Evolutionary conservation across 1,140 invertebrate genomes (phyloP).

Genomic region (Panulirus ornatus): DNA sequence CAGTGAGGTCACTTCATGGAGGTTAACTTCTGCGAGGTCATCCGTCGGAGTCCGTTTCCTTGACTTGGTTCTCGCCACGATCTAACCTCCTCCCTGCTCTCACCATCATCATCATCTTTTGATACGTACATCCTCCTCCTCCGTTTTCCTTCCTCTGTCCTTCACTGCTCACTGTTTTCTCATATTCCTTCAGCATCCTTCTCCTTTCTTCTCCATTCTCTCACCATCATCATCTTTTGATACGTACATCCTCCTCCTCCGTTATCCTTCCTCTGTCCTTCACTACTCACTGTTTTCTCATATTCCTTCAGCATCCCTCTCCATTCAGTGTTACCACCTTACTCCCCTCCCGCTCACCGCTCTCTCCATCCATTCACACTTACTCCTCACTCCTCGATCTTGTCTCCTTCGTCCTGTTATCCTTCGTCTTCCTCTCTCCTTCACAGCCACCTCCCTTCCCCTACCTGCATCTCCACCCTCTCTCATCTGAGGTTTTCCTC

Average conservation of each 20-base stretch:
- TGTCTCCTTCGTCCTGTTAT: not conserved
- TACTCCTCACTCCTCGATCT: not conserved
- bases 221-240: not conserved
- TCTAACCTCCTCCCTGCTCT: not conserved
- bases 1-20: not conserved
- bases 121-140: not conserved
- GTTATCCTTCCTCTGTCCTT: not conserved
- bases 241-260: not conserved
- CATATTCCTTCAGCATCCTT: not conserved
- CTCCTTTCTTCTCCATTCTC: not conserved
- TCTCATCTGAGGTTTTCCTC: no score
- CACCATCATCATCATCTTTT: no score
- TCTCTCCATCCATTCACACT: not conserved
- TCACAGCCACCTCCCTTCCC: no score
- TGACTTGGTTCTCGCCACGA: not conserved
- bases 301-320: not conserved
- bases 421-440: not conserved
- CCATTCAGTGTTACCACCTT: no score
- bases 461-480: no score
- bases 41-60: not conserved
- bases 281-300: constrained; percentile 1
- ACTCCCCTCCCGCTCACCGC: not conserved
- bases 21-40: not conserved
- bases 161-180: not conserved
- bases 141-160: not conserved